A percentile compares a stretch with the other conserved stretches of the same genome.
phyloP scores from a whole-genome alignment of 2,113 vertebrate genomes.

The Tauraco erythrolophus region DNA sequence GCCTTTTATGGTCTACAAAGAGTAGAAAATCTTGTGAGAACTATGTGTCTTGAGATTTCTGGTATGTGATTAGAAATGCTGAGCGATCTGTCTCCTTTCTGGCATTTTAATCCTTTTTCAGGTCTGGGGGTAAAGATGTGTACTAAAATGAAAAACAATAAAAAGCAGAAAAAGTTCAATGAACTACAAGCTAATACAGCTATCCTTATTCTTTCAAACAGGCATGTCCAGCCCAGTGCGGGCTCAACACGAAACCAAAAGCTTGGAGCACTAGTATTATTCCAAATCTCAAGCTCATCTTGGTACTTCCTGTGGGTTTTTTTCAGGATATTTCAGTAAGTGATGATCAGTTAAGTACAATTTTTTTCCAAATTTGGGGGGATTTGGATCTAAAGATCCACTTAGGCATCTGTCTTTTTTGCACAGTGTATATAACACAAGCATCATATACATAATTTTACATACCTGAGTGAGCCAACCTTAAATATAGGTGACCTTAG shows the following conservation, averaged over 20 bases:
- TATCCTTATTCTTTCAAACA: background rate
- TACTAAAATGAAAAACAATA: background rate
- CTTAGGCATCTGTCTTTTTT: background rate
- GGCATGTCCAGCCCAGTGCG: background rate
- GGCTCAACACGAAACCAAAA: background rate
- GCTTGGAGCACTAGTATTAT: background rate
- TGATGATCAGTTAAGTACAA: background rate
- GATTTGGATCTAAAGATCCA: background rate
- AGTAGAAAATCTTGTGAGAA: conserved; percentile 36
- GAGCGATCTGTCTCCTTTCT: conserved; percentile 32
- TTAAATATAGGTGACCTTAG: background rate
- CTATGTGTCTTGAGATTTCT: conserved; percentile 5
- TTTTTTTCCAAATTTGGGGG: background rate
- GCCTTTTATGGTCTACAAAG: conserved; percentile 43
- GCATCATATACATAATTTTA: background rate
- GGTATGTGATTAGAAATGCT: conserved; percentile 37
- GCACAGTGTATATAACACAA: background rate
- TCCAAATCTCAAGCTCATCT: background rate
- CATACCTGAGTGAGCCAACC: background rate
- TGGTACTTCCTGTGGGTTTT: background rate
- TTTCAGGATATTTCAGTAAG: background rate
- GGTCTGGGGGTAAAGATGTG: background rate
- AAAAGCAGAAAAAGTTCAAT: conserved; percentile 3
- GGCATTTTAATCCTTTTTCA: conserved; percentile 49
- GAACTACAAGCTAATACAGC: background rate